These are phyloP conservation scores for Anguilla obscura DNA, from an alignment of 2,797 vertebrate genomes.

Conservation along the genomic window DNA sequence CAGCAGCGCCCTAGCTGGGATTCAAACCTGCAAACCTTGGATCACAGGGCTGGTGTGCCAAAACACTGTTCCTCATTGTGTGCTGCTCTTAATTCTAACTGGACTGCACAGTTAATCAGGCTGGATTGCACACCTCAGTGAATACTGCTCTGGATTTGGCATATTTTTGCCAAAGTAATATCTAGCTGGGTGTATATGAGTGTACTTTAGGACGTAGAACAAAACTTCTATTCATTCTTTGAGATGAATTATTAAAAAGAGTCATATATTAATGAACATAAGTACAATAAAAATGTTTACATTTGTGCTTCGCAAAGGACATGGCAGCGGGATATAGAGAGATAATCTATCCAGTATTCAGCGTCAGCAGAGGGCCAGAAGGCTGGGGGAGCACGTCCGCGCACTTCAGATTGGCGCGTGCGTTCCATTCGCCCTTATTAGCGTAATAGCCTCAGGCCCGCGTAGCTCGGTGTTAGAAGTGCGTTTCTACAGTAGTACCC, in stretches of 20 bases:
- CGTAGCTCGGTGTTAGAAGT: not conserved
- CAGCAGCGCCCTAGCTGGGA: not conserved
- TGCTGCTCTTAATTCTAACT: not conserved
- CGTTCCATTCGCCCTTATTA: not conserved
- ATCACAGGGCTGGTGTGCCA: not conserved
- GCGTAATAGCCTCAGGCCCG: not conserved
- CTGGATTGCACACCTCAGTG: not conserved
- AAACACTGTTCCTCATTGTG: not conserved
- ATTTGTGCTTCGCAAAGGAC: not conserved
- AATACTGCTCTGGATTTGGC: not conserved
- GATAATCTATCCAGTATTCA: not conserved
- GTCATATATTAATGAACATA: not conserved
- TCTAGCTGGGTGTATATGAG: not conserved
- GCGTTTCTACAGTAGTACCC: conserved; percentile 5
- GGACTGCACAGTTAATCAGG: not conserved
- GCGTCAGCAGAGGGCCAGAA: not conserved
- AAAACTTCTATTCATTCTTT: not conserved
- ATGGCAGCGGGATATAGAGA: not conserved
- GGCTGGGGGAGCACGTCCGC: not conserved
- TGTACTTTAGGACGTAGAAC: not conserved
- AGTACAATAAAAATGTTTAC: not conserved
- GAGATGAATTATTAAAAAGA: not conserved
- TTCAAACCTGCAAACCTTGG: not conserved
- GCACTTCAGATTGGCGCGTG: no score
- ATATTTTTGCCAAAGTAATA: not conserved